phyloP scores from a whole-genome alignment of 35 echinoderm and acorn worm genomes.

The Apostichopus parvimensis region DNA sequence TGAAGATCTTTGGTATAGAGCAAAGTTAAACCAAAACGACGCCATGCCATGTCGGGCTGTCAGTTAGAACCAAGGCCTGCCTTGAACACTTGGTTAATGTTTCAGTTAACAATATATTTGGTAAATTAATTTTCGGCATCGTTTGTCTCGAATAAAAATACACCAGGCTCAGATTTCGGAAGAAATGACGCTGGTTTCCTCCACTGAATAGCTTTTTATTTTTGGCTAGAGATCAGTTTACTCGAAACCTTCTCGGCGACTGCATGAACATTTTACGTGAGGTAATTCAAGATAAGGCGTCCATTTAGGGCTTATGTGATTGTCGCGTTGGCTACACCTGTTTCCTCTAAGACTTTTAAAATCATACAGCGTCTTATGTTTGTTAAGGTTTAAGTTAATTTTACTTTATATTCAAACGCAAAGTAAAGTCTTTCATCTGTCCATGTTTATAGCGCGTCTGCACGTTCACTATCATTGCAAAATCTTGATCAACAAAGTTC shows the following conservation, averaged over 20 bases:
- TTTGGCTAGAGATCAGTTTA: conserved; percentile 2
- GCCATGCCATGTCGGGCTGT: conserved; percentile 10
- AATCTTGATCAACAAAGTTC: too few species aligned
- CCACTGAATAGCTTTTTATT: neutral
- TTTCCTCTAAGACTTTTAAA: neutral
- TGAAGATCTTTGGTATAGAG: neutral
- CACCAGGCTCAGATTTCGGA: neutral
- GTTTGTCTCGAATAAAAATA: conserved; percentile 21
- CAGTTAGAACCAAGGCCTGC: conserved; percentile 15
- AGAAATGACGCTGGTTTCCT: conserved; percentile 12
- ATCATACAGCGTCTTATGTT: too few species aligned
- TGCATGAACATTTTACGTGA: neutral
- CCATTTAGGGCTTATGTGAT: neutral
- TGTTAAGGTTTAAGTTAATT: too few species aligned
- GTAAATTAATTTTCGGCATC: conserved; percentile 47
- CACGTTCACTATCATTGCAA: too few species aligned
- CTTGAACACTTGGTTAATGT: conserved; percentile 45
- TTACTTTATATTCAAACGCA: too few species aligned
- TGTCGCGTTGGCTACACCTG: neutral
- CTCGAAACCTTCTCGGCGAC: neutral
- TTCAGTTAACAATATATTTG: conserved; percentile 41
- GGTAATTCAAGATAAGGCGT: neutral
- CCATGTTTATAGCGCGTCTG: too few species aligned
- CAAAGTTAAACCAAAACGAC: neutral
- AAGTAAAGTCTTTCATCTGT: too few species aligned